These are phyloP conservation scores for Larimichthys polyactis DNA, from an alignment of 2,113 vertebrate genomes.

Conservation along the genomic window DNA sequence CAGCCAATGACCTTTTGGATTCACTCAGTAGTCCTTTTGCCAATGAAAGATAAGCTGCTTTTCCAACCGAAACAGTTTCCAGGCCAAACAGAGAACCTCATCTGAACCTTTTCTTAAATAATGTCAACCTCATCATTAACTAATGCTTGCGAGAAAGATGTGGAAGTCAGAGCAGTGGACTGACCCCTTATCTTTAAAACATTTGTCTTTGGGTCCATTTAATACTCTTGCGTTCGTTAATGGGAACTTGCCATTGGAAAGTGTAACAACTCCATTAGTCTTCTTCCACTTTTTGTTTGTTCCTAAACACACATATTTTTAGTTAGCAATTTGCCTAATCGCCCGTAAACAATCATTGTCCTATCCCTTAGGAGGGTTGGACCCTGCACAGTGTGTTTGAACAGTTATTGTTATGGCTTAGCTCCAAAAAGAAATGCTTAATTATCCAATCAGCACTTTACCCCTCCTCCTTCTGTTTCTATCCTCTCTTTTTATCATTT, in stretches of 20 bases:
- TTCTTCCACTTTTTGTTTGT: conserved; percentile 64
- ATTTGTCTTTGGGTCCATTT: conserved; percentile 51
- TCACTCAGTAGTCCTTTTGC: not conserved
- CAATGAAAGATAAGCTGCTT: conserved; percentile 28
- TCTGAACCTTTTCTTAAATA: conserved; percentile 63
- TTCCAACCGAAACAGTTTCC: conserved; percentile 3
- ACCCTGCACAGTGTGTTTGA: conserved; percentile 50
- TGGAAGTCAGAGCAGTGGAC: conserved; percentile 25
- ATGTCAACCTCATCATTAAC: conserved; percentile 51
- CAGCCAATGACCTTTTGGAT: not conserved
- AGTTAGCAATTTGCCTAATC: conserved; percentile 67
- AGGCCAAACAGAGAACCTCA: conserved; percentile 29
- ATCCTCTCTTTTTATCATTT: conserved; percentile 34
- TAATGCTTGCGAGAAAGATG: conserved; percentile 29
- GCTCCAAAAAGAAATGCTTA: conserved; percentile 65
- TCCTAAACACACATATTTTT: conserved; percentile 70
- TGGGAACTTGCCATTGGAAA: conserved; percentile 44
- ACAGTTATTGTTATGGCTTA: conserved; percentile 62
- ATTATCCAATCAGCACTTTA: conserved; percentile 66
- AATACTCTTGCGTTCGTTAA: conserved; percentile 55
- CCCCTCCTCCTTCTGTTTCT: conserved; percentile 12
- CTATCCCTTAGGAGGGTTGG: conserved; percentile 59
- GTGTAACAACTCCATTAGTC: conserved; percentile 66
- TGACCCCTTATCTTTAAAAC: conserved; percentile 54
- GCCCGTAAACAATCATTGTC: conserved; percentile 57